Base-by-base conservation (phyloP, 1,140 invertebrate genomes). In the Philotrypesis tridentata region DNA sequence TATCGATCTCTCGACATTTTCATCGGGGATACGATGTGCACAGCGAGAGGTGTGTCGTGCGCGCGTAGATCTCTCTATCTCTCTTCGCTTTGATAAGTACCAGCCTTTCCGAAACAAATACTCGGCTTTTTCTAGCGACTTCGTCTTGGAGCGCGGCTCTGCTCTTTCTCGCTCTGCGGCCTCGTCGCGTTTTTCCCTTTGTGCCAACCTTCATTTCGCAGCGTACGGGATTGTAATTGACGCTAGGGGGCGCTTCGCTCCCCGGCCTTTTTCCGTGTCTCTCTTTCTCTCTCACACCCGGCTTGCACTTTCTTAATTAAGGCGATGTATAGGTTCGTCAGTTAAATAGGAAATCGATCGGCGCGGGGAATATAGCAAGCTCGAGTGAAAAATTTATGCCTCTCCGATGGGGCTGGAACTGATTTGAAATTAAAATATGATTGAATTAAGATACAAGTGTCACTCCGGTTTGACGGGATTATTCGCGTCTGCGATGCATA, bases 281-380 rank as follows among this genome's bases (percentile, higher is more conserved):
- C 1, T 27, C 40, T 23, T 17, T 43, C 12, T 74, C n/a, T 43
- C 60, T 17, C 29, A 5, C 29, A 14, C 9, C 27, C 31, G 40
- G 68, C 12, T 23, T 8, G 68, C 33, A 37, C 68, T 37, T 43
- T 71, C 68, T 23, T 71, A 40, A 71, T 71, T 71, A 23, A 37
- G 68, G 21, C 61, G 61, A 33, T 68, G 29, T 68, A 71, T 37
- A 21, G 25, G 23, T 68, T 6, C 1, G 65, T 68, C 65, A 12
- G 29, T 68, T 68, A 33, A 68, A 68, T 68, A 33, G 61, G 25
- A 25, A 65, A 65, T 27, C 25, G 25, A 65, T 65, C 61, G 55
- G 55, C 14, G 5, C 4, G n/a, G 55, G 4, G n/a, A n/a, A n/a
- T n/a, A 60, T 60, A 3, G 61, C 23, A 65, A 4, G 25, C 61